These are phyloP conservation scores for Piezodorus guildinii DNA, from an alignment of 1,140 invertebrate species.

Conservation along the genomic window DNA sequence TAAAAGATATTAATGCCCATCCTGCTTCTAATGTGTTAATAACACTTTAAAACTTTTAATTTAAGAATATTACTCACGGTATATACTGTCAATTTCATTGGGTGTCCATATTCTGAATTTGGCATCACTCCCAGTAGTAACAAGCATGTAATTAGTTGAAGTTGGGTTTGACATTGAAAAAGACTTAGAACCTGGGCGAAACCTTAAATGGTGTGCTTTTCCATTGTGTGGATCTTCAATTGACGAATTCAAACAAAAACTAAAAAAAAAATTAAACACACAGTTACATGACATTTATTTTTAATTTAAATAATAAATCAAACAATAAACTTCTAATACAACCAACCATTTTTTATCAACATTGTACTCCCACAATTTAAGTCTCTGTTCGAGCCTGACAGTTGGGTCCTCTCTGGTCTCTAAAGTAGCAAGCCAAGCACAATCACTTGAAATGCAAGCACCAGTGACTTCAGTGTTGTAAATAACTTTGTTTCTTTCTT, in stretches of 20 bases:
- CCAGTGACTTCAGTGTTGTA: slow-evolving; percentile 57
- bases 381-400: slow-evolving; percentile 47
- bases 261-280: slow-evolving; percentile 30
- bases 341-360: slow-evolving; percentile 48
- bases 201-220: slow-evolving; percentile 45
- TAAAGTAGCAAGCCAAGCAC: slow-evolving; percentile 66
- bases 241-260: slow-evolving; percentile 58
- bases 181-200: slow-evolving; percentile 41
- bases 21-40: too few species aligned
- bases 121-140: slow-evolving; percentile 54
- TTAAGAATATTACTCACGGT: slow-evolving; percentile 35
- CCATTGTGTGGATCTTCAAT: slow-evolving; percentile 59
- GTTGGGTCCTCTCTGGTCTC: slow-evolving; percentile 51
- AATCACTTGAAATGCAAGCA: slow-evolving; percentile 50
- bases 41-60: too few species aligned
- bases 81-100: slow-evolving; percentile 39
- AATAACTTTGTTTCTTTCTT: slow-evolving; percentile 44
- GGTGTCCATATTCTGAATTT: slow-evolving; percentile 64
- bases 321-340: slow-evolving; percentile 2
- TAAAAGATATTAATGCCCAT: too few species aligned
- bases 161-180: slow-evolving; percentile 29
- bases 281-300: neutral
- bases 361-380: slow-evolving; percentile 72
- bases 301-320: neutral
- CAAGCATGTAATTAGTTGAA: slow-evolving; percentile 38